Conservation (phyloP, 92 coral and sea anemone genomes). For the Palythoa heliodiscus region DNA sequence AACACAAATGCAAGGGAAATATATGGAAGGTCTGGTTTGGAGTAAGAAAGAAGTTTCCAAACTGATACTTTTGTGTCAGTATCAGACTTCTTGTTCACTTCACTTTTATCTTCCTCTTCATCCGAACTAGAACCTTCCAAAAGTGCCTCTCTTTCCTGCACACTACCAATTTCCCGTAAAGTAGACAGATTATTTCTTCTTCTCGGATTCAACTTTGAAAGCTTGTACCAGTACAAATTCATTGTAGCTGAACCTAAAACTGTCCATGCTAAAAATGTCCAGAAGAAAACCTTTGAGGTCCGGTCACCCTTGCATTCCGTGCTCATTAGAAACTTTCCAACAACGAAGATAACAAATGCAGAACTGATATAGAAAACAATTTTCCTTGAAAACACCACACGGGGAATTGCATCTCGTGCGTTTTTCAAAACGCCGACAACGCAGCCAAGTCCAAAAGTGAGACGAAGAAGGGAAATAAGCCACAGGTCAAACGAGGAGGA, state of each 20-base stretch:
- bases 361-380: slow-evolving; percentile 63
- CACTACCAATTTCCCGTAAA: slow-evolving; percentile 78
- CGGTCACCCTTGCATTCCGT: slow-evolving; percentile 73
- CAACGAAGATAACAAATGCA: slow-evolving; percentile 60
- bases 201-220: slow-evolving; percentile 53
- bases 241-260: slow-evolving; percentile 53
- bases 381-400: slow-evolving; percentile 59
- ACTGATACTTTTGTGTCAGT: slow-evolving; percentile 55
- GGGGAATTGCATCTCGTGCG: slow-evolving; percentile 67
- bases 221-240: slow-evolving; percentile 66
- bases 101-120: neutral
- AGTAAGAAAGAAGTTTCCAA: slow-evolving; percentile 74
- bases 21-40: slow-evolving; percentile 85
- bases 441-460: slow-evolving; percentile 68
- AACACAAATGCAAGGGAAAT: slow-evolving; percentile 73
- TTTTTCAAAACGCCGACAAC: slow-evolving; percentile 62
- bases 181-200: slow-evolving; percentile 51
- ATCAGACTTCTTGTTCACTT: slow-evolving; percentile 34
- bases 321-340: slow-evolving; percentile 80
- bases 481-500: slow-evolving; percentile 83
- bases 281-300: slow-evolving; percentile 64
- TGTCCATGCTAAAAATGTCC: slow-evolving; percentile 75
- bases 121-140: slow-evolving; percentile 50
- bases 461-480: slow-evolving; percentile 71
- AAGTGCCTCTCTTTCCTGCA: slow-evolving; percentile 67